phyloP scores from a whole-genome alignment of 1,140 invertebrate species.

The Antheraea mylitta region DNA sequence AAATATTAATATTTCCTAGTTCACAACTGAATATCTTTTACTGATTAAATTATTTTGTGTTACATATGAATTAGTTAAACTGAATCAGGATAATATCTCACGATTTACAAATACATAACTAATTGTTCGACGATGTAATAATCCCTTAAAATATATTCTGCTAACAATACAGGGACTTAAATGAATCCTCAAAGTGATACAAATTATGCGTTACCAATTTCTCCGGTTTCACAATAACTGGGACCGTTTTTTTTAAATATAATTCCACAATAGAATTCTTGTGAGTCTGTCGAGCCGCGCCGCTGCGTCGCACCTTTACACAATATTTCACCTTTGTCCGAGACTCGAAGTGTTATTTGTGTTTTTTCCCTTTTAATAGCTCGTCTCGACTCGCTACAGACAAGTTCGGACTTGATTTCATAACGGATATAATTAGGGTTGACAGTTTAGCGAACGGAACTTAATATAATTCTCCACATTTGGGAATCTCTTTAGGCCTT shows the following conservation, averaged over 20 bases:
- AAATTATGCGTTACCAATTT: constrained; percentile 1
- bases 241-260: neutral
- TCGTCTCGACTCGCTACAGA: constrained; percentile 3
- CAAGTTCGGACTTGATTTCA: constrained; percentile 12
- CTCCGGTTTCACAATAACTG: neutral
- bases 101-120: too few relatives aligned
- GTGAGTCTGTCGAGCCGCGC: neutral
- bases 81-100: too few relatives aligned
- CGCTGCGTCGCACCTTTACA: neutral
- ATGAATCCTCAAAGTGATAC: neutral
- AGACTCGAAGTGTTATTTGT: neutral
- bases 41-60: too few relatives aligned
- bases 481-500: too few relatives aligned
- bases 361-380: constrained; percentile 7
- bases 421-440: constrained; percentile 4
- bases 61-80: too few relatives aligned
- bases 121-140: too few relatives aligned
- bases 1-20: too few relatives aligned
- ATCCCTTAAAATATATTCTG: too few relatives aligned
- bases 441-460: neutral
- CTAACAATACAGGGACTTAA: neutral
- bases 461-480: neutral
- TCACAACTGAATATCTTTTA: too few relatives aligned
- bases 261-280: constrained; percentile 4
- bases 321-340: neutral